phyloP scores from a whole-genome alignment of 2,113 vertebrate genomes.

The Rallus limicola region DNA sequence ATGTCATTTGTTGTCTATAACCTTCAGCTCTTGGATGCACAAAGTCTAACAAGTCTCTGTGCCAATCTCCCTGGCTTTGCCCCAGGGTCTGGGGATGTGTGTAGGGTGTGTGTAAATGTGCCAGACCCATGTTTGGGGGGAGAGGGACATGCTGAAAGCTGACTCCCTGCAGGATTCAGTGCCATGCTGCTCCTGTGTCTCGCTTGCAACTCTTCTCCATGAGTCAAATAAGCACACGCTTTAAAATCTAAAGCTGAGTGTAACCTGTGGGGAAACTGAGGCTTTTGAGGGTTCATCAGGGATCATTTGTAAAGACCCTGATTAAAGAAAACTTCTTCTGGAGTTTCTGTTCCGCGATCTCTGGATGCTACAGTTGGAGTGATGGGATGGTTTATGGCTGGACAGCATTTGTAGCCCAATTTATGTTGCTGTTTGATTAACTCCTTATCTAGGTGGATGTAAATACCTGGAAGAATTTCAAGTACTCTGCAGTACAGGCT shows the following conservation, averaged over 20 bases:
- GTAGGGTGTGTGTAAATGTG: accelerated
- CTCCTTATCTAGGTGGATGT: neutral
- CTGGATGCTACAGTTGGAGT: neutral
- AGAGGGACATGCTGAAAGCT: neutral
- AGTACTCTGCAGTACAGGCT: neutral
- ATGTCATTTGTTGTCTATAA: neutral
- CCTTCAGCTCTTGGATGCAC: neutral
- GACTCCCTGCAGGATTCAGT: neutral
- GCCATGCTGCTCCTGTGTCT: accelerated
- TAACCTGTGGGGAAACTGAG: neutral
- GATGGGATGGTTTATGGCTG: neutral
- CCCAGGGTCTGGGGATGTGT: no score
- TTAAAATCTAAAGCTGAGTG: neutral
- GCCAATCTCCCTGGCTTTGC: neutral
- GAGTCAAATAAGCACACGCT: neutral
- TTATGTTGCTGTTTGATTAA: neutral
- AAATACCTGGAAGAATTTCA: neutral
- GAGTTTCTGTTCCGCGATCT: neutral
- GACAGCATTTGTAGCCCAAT: neutral
- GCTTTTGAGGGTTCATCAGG: neutral
- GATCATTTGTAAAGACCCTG: neutral
- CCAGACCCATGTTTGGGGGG: accelerated
- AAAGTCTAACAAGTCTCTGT: neutral
- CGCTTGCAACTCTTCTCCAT: neutral
- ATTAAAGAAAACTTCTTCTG: neutral